Percentiles rank a stretch among this genome's conserved stretches.
These are phyloP conservation scores for Cisticola juncidis DNA, from an alignment of 2,113 vertebrate species.

Conservation along the genomic window DNA sequence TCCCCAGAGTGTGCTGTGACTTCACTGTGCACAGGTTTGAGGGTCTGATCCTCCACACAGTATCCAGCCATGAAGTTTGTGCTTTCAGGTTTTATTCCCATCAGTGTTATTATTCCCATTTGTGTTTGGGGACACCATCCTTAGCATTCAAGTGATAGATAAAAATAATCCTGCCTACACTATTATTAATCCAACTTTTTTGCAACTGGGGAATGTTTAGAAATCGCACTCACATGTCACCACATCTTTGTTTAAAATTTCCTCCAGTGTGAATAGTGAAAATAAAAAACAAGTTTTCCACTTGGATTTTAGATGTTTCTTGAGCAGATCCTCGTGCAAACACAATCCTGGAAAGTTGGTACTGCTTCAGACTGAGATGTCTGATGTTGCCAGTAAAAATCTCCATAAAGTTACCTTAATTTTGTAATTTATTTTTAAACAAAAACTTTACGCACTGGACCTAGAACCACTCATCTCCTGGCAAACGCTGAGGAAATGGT, in stretches of 20 bases:
- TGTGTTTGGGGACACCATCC: neutral
- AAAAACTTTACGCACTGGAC: neutral
- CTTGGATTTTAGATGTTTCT: neutral
- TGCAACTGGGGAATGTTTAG: neutral
- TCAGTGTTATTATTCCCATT: neutral
- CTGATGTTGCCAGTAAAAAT: neutral
- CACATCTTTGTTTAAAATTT: conserved; percentile 4
- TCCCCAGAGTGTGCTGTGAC: accelerated
- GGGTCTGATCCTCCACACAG: neutral
- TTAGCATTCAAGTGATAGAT: neutral
- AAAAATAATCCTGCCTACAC: neutral
- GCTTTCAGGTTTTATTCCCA: neutral
- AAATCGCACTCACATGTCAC: neutral
- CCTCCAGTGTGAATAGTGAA: neutral
- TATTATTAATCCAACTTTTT: neutral
- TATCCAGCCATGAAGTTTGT: accelerated
- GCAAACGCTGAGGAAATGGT: neutral
- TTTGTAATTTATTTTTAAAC: neutral
- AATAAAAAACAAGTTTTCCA: conserved; percentile 10
- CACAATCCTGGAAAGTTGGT: neutral
- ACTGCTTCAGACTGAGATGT: neutral
- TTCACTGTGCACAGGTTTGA: accelerated
- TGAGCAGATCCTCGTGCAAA: neutral
- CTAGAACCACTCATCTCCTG: neutral
- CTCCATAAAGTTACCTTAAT: neutral